Percentiles rank a stretch among this genome's conserved stretches.
These are phyloP conservation scores for Hipparchia sbordonii DNA, from an alignment of 2,888 invertebrate genomes.

Conservation along the genomic window DNA sequence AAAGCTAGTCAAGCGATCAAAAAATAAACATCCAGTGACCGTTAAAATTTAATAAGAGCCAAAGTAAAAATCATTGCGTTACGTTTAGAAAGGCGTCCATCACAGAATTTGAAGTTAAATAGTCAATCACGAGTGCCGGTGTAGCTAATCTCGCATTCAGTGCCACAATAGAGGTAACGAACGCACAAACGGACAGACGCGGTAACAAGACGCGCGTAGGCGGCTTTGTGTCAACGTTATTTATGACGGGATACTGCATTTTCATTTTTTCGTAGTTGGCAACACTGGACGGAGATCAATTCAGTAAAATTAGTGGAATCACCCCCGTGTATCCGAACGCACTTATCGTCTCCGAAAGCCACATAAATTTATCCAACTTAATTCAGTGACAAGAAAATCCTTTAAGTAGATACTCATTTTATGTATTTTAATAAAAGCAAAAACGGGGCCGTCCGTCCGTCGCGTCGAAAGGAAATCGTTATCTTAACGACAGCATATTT, in stretches of 20 bases:
- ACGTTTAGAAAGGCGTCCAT: conserved; percentile 65
- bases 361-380: conserved; percentile 51
- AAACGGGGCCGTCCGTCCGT: conserved; percentile 59
- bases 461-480: conserved; percentile 76
- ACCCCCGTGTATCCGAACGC: conserved; percentile 31
- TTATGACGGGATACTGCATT: conserved; percentile 72
- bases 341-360: conserved; percentile 34
- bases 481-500: conserved; percentile 78
- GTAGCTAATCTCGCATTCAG: conserved; percentile 80
- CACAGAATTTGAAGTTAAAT: conserved; percentile 74
- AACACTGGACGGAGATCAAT: conserved; percentile 26
- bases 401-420: conserved; percentile 64
- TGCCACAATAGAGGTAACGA: conserved; percentile 80
- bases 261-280: conserved; percentile 35
- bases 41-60: conserved; percentile 32
- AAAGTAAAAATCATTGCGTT: conserved; percentile 29
- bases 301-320: conserved; percentile 34
- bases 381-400: conserved; percentile 63
- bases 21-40: conserved; percentile 24
- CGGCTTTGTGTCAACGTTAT: conserved; percentile 80
- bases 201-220: conserved; percentile 81
- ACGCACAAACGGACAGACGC: conserved; percentile 78
- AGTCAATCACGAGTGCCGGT: conserved; percentile 79
- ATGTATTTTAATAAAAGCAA: conserved; percentile 70
- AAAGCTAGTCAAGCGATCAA: conserved; percentile 7